Percentiles rank a stretch among this genome's conserved stretches.
These are phyloP conservation scores for Arnoldichthys spilopterus DNA, from an alignment of 2,797 vertebrate genomes.

Conservation along the genomic window DNA sequence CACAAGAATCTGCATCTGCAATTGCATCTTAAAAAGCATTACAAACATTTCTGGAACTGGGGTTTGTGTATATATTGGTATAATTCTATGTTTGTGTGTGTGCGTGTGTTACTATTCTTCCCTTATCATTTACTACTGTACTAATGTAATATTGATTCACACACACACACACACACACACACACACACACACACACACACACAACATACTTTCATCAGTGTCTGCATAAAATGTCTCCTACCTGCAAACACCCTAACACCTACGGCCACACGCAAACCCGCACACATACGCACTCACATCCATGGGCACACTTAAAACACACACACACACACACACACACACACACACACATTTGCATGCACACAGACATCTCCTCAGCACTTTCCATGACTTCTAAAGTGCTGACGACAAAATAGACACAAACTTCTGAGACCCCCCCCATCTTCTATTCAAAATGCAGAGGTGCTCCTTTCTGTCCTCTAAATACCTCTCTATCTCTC, in stretches of 20 bases:
- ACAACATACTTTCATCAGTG: background rate
- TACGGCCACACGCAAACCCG: background rate
- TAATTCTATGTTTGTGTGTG: too few relatives aligned
- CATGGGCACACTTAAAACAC: slow-evolving; percentile 7
- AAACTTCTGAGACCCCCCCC: slow-evolving; percentile 32
- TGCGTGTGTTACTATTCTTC: too few relatives aligned
- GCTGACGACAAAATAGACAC: slow-evolving; percentile 38
- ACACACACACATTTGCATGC: slow-evolving; percentile 17
- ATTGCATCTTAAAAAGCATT: too few relatives aligned
- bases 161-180: background rate
- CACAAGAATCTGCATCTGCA: too few relatives aligned
- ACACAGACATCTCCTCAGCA: slow-evolving; percentile 44
- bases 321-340: background rate
- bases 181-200: background rate
- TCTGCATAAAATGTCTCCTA: slow-evolving; percentile 22
- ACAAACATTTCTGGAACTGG: too few relatives aligned
- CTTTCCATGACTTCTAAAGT: slow-evolving; percentile 47
- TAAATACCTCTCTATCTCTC: slow-evolving; percentile 29
- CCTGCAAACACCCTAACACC: background rate
- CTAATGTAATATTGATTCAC: too few relatives aligned
- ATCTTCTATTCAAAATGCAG: slow-evolving; percentile 8
- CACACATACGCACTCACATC: slow-evolving; percentile 15
- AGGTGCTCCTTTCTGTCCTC: slow-evolving; percentile 20
- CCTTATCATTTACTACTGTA: too few relatives aligned
- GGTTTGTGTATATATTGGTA: too few relatives aligned